These are phyloP conservation scores for Monochamus saltuarius DNA, from an alignment of 1,140 invertebrate genomes.

Conservation along the genomic window DNA sequence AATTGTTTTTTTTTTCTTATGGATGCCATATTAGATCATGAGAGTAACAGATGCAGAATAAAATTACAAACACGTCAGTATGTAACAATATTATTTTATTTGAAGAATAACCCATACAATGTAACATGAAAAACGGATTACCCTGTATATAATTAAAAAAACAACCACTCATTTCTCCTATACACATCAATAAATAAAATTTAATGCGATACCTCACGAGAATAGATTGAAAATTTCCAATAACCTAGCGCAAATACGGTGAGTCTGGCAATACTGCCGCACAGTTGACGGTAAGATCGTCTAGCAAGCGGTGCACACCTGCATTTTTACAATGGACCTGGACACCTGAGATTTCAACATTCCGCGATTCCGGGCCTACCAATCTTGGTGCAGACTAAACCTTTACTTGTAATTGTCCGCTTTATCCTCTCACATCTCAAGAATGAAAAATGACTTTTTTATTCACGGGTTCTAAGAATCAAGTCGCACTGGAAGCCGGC, in stretches of 20 bases:
- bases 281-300: slow-evolving; percentile 7
- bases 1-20: too few relatives aligned
- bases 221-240: too few relatives aligned
- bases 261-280: background rate
- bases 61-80: too few relatives aligned
- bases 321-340: slow-evolving; percentile 27
- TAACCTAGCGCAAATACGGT: background rate
- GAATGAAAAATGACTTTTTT: slow-evolving; percentile 16
- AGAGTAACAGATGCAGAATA: too few relatives aligned
- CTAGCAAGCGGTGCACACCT: slow-evolving; percentile 20
- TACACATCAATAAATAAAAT: too few relatives aligned
- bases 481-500: slow-evolving; percentile 2
- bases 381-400: slow-evolving; percentile 13
- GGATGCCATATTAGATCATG: too few relatives aligned
- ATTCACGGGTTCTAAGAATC: background rate
- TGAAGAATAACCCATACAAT: too few relatives aligned
- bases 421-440: slow-evolving; percentile 11
- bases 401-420: slow-evolving; percentile 8
- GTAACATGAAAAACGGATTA: too few relatives aligned
- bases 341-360: slow-evolving; percentile 30
- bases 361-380: slow-evolving; percentile 16
- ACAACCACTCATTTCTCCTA: too few relatives aligned
- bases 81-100: too few relatives aligned
- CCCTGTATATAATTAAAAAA: too few relatives aligned
- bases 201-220: too few relatives aligned